Evolutionary conservation across 2,888 invertebrate genomes (phyloP).

Genomic region (Anticlea derivata): DNA sequence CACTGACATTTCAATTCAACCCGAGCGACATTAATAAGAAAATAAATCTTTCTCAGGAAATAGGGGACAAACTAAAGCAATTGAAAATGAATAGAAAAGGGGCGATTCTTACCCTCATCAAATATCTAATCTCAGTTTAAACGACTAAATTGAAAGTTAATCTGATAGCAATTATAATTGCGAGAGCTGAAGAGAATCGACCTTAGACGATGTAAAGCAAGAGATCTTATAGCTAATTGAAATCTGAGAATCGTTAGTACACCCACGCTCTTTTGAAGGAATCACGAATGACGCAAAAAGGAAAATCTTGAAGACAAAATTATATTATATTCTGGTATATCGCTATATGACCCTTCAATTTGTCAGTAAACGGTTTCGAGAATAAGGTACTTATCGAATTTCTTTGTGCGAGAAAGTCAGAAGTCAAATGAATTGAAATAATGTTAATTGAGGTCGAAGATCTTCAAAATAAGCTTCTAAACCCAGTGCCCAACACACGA

Average conservation of each 20-base stretch:
- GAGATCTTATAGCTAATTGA: slow-evolving; percentile 50
- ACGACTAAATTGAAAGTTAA: slow-evolving; percentile 29
- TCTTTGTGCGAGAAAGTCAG: slow-evolving; percentile 1
- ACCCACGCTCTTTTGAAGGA: slow-evolving; percentile 32
- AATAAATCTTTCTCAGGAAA: too few species aligned
- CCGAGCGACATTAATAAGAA: too few species aligned
- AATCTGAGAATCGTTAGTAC: slow-evolving; percentile 44
- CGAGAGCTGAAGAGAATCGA: slow-evolving; percentile 12
- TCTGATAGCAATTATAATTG: slow-evolving; percentile 26
- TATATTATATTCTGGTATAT: slow-evolving; percentile 13
- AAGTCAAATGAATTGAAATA: not conserved
- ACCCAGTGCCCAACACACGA: not conserved
- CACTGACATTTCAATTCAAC: too few species aligned
- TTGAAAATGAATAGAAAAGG: not conserved
- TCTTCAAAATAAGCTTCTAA: not conserved
- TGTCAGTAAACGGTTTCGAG: slow-evolving; percentile 8
- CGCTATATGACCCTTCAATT: slow-evolving; percentile 7
- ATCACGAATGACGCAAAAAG: slow-evolving; percentile 25
- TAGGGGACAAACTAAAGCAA: slow-evolving; percentile 1
- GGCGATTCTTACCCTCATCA: slow-evolving; percentile 30
- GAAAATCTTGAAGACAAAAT: slow-evolving; percentile 19
- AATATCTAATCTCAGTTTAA: slow-evolving; percentile 29
- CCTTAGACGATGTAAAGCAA: slow-evolving; percentile 32
- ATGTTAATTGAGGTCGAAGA: not conserved
- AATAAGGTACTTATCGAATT: slow-evolving; percentile 4